Evolutionary conservation across 1,140 invertebrate genomes (phyloP).

Genomic region (Lepidurus apus): DNA sequence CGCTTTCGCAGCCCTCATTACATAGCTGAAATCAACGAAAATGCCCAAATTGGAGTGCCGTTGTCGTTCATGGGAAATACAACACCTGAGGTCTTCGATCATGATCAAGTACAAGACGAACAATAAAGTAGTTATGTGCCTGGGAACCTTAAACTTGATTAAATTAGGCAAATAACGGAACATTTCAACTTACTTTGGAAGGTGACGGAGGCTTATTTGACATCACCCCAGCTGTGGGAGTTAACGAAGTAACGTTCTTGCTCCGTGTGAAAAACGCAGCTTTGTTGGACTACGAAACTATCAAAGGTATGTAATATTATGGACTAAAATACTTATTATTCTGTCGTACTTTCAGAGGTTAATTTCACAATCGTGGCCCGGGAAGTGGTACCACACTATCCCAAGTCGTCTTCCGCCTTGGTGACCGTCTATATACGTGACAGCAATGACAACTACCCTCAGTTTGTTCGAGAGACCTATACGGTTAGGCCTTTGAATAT

Average conservation of each 20-base stretch:
- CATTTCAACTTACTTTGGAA: slow-evolving; percentile 74
- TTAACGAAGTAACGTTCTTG: slow-evolving; percentile 87
- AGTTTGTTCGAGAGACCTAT: slow-evolving; percentile 53
- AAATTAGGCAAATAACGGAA: slow-evolving; percentile 81
- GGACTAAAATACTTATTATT: slow-evolving; percentile 20
- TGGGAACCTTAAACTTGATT: slow-evolving; percentile 24
- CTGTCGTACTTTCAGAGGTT: slow-evolving; percentile 53
- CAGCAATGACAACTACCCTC: slow-evolving; percentile 89
- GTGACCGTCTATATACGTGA: slow-evolving; percentile 81
- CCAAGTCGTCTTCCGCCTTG: slow-evolving; percentile 72
- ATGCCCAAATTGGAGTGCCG: slow-evolving; percentile 82
- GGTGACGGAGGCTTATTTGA: slow-evolving; percentile 79
- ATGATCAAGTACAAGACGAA: slow-evolving; percentile 66
- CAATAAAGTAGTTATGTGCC: neutral
- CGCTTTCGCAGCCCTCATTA: slow-evolving; percentile 71
- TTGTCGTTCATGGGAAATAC: slow-evolving; percentile 75
- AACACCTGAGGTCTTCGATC: slow-evolving; percentile 81
- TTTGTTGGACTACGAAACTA: slow-evolving; percentile 78
- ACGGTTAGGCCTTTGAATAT: slow-evolving; percentile 23
- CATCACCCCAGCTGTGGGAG: slow-evolving; percentile 76
- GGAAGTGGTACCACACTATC: slow-evolving; percentile 65
- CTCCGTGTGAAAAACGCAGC: slow-evolving; percentile 79
- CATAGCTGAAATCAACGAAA: slow-evolving; percentile 84
- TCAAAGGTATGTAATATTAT: slow-evolving; percentile 47
- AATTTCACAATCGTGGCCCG: slow-evolving; percentile 81